These are phyloP conservation scores for Heliconius eleuchia DNA, from an alignment of 1,140 invertebrate species.

Conservation along the genomic window DNA sequence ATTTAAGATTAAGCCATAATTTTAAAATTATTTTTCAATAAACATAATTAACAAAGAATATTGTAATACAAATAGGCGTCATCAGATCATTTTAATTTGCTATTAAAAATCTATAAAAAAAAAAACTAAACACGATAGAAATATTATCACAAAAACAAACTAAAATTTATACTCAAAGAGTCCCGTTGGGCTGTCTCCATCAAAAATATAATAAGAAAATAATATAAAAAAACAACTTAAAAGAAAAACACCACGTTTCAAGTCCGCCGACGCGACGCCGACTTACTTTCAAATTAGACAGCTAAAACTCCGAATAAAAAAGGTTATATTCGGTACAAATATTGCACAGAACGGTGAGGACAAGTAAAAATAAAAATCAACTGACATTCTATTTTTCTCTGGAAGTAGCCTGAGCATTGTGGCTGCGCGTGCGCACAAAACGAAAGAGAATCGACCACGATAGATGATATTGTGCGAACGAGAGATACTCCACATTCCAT, in stretches of 20 bases:
- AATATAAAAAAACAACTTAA: not conserved
- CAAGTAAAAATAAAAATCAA: conserved; percentile 63
- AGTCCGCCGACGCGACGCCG: conserved; percentile 44
- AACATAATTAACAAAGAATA: no score
- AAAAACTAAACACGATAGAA: not conserved
- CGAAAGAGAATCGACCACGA: conserved; percentile 51
- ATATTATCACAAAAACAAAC: not conserved
- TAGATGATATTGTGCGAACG: conserved; percentile 35
- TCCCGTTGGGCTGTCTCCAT: conserved; percentile 48
- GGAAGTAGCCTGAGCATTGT: conserved; percentile 68
- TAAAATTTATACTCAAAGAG: conserved; percentile 7
- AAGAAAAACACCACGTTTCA: conserved; percentile 46
- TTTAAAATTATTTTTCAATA: no score
- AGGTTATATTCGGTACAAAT: conserved; percentile 73
- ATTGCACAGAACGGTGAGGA: conserved; percentile 72
- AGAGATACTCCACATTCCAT: conserved; percentile 39
- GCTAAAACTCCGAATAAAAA: conserved; percentile 67
- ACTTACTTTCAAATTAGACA: conserved; percentile 71
- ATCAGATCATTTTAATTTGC: not conserved
- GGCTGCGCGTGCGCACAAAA: conserved; percentile 68
- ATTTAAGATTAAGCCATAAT: no score
- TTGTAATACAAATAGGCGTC: no score
- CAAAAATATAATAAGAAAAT: conserved; percentile 24
- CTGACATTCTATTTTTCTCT: conserved; percentile 74
- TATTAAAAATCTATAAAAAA: not conserved